These are phyloP conservation scores for Meta bourneti DNA, from an alignment of 2,888 invertebrate genomes.

Conservation along the genomic window DNA sequence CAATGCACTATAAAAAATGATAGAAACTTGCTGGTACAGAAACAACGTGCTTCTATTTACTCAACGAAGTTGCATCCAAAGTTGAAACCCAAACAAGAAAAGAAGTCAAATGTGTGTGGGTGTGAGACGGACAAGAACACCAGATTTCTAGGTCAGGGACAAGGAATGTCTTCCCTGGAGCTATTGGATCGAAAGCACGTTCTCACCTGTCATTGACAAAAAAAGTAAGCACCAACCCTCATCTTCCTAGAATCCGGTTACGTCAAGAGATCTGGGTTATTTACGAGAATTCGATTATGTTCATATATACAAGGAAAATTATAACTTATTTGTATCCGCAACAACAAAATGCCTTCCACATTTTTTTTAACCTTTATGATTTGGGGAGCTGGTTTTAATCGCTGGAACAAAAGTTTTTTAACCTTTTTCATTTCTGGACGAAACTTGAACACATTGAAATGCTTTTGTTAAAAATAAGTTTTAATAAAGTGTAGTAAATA, in stretches of 20 bases:
- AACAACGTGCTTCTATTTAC: too few species aligned
- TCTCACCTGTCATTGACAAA: slow-evolving; percentile 41
- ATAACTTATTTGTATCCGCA: not conserved
- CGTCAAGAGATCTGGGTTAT: slow-evolving; percentile 59
- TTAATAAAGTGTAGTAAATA: too few species aligned
- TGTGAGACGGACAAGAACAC: slow-evolving; percentile 12
- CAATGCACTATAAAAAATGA: too few species aligned
- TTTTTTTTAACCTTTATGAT: too few species aligned
- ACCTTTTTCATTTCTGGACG: too few species aligned
- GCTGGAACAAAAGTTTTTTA: too few species aligned
- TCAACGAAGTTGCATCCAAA: too few species aligned
- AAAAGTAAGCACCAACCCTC: not conserved
- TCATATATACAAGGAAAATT: not conserved
- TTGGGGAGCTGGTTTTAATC: too few species aligned
- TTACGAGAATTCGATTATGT: slow-evolving; percentile 45
- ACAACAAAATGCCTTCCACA: not conserved
- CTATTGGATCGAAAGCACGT: slow-evolving; percentile 28
- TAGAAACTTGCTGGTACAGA: too few species aligned
- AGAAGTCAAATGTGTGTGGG: not conserved
- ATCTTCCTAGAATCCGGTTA: slow-evolving; percentile 55
- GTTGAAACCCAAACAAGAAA: too few species aligned
- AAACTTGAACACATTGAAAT: too few species aligned
- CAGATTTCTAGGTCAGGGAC: slow-evolving; percentile 59
- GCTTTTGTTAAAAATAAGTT: too few species aligned
- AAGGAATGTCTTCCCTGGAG: slow-evolving; percentile 33